phyloP scores from a whole-genome alignment of 92 coral and sea anemone species.

The Siderastrea siderea region DNA sequence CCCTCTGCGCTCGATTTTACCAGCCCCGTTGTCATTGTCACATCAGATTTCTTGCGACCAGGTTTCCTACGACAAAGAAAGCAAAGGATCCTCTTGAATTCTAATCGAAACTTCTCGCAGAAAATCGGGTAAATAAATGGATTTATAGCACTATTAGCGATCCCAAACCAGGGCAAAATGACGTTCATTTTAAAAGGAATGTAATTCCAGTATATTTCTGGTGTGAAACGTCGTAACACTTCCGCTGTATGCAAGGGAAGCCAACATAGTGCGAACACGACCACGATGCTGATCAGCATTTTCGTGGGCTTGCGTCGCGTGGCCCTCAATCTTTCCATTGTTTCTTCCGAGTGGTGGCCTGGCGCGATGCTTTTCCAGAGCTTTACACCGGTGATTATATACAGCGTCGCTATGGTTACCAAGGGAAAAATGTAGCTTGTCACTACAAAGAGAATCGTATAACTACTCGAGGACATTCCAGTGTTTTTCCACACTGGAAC shows the following conservation, averaged over 20 bases:
- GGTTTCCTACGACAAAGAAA: slow-evolving; percentile 8
- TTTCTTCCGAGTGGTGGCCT: slow-evolving; percentile 60
- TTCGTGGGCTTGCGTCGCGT: slow-evolving; percentile 82
- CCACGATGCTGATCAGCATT: slow-evolving; percentile 81
- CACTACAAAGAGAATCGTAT: slow-evolving; percentile 54
- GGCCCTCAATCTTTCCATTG: slow-evolving; percentile 42
- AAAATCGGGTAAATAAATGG: slow-evolving; percentile 80
- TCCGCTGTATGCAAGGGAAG: slow-evolving; percentile 83
- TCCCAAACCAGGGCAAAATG: slow-evolving; percentile 82
- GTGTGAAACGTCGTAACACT: slow-evolving; percentile 55
- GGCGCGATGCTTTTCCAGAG: slow-evolving; percentile 78
- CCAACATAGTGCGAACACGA: slow-evolving; percentile 87
- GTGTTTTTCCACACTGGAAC: slow-evolving; percentile 56
- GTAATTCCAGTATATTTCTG: slow-evolving; percentile 35
- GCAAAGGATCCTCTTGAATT: slow-evolving; percentile 65
- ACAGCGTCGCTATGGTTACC: slow-evolving; percentile 61
- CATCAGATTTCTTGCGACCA: background rate
- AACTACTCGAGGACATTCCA: slow-evolving; percentile 57
- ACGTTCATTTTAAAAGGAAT: slow-evolving; percentile 64
- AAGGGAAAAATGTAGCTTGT: slow-evolving; percentile 71
- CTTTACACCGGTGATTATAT: slow-evolving; percentile 67
- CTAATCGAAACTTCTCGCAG: slow-evolving; percentile 75
- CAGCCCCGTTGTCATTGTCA: slow-evolving; percentile 11
- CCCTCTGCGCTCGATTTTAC: background rate
- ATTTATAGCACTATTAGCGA: slow-evolving; percentile 81